Conservation (phyloP, 2,888 invertebrate species). For the Drosophila neonasuta region DNA sequence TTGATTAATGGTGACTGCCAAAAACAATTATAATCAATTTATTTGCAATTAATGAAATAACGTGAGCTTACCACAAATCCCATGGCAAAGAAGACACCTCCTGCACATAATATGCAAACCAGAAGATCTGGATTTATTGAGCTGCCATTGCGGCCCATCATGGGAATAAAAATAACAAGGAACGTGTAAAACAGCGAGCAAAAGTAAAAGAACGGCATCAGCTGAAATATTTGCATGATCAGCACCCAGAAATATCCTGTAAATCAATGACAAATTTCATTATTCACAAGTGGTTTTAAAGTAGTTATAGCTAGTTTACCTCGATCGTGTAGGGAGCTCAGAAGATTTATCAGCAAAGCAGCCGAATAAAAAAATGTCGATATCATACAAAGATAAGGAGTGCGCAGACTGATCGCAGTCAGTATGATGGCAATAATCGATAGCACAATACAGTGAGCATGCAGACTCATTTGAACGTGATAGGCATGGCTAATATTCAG, state of each 20-base stretch:
- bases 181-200: slow-evolving; percentile 83
- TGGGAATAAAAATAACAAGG: slow-evolving; percentile 84
- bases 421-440: slow-evolving; percentile 66
- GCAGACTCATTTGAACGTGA: slow-evolving; percentile 79
- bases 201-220: slow-evolving; percentile 82
- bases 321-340: slow-evolving; percentile 72
- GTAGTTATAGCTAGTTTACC: slow-evolving; percentile 51
- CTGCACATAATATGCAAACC: slow-evolving; percentile 81
- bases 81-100: slow-evolving; percentile 74
- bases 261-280: neutral
- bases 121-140: slow-evolving; percentile 84
- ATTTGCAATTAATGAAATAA: neutral
- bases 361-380: slow-evolving; percentile 75
- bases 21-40: neutral
- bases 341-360: slow-evolving; percentile 72
- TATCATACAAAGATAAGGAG: slow-evolving; percentile 77
- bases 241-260: slow-evolving; percentile 72
- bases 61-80: slow-evolving; percentile 78
- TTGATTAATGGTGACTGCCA: slow-evolving; percentile 78
- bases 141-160: slow-evolving; percentile 84
- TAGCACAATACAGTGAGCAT: slow-evolving; percentile 78
- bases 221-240: slow-evolving; percentile 78
- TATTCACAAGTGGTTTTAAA: neutral
- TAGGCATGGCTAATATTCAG: slow-evolving; percentile 69
- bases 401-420: slow-evolving; percentile 73